Base-by-base conservation (phyloP, 2,113 vertebrate species). In the Ptilorrhoa leucosticta region DNA sequence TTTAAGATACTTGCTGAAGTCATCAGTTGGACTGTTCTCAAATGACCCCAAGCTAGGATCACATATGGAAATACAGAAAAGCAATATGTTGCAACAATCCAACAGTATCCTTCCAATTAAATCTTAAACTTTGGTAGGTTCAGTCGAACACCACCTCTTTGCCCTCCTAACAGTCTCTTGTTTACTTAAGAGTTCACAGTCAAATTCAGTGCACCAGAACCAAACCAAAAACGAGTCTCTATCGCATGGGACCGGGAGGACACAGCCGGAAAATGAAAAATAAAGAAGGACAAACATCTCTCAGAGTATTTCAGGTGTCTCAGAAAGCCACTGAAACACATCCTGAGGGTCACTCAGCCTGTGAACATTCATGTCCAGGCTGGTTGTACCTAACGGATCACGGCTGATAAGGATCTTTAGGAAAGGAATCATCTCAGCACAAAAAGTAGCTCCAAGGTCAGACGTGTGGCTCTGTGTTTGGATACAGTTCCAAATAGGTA, bases 1-100 rank as follows among this genome's bases (percentile, higher is more conserved):
- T 91, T 97, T 94, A 94, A 96, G 96, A 94, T 92, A 94, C 92
- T 97, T 94, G 94, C 96, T 97, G 96, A 97, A 97, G 97, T 97
- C 96, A 97, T 96, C 94, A 89, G 68, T 97, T 97, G 97, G 97
- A 97, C 78, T 79, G 80, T 50, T 97, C 95, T 96, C 97, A 97
- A 97, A 83, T 97, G 97, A 97, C 96, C 97, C 89, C 87, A 94
- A 93, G 95, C 94, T 92, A 96, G 92, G 97, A 97, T 97, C 97
- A 96, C 93, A 96, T 97, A 96, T 96, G 96, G 96, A 95, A 97
- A 95, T 94, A 95, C 12, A 80, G 93, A 94, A 96, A 96, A 94
- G 94, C 95, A 97, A 95, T 93, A 96, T 94, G 94, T 93, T 94
- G 78, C 93, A 96, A 96, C 94, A 95, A 91, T 94, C 83, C 90